These are phyloP conservation scores for Gnathonemus echidnorhynchus DNA, from an alignment of 2,113 vertebrate species.

Conservation along the genomic window DNA sequence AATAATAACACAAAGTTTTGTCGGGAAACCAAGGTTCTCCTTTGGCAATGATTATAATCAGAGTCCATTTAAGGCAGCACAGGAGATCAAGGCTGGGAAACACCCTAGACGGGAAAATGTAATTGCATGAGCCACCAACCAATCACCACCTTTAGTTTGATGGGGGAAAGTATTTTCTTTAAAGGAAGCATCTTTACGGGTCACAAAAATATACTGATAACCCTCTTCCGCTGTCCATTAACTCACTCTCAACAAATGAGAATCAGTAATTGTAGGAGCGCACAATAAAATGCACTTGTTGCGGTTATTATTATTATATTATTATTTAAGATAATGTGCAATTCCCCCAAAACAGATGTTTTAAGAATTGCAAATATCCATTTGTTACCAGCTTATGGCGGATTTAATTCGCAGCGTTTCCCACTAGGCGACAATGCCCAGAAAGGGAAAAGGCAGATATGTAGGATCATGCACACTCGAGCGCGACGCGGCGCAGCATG, in stretches of 20 bases:
- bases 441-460: neutral
- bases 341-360: neutral
- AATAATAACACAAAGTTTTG: neutral
- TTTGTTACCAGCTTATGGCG: neutral
- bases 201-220: neutral
- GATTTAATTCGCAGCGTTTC: neutral
- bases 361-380: neutral
- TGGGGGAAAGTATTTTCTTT: neutral
- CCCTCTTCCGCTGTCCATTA: neutral
- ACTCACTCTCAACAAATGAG: neutral
- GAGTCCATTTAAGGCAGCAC: neutral
- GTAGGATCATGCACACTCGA: neutral
- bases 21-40: neutral
- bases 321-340: neutral
- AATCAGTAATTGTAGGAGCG: neutral
- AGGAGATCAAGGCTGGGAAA: neutral
- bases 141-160: neutral
- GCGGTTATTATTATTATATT: neutral
- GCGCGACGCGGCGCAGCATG: slow-evolving; percentile 10
- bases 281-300: neutral
- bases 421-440: neutral
- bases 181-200: neutral
- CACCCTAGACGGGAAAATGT: neutral
- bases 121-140: neutral
- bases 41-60: neutral